Evolutionary conservation across 2,888 invertebrate genomes (phyloP), one percentile per base, ranked within the genome.

Genomic region (Dermolepida albohirtum): DNA sequence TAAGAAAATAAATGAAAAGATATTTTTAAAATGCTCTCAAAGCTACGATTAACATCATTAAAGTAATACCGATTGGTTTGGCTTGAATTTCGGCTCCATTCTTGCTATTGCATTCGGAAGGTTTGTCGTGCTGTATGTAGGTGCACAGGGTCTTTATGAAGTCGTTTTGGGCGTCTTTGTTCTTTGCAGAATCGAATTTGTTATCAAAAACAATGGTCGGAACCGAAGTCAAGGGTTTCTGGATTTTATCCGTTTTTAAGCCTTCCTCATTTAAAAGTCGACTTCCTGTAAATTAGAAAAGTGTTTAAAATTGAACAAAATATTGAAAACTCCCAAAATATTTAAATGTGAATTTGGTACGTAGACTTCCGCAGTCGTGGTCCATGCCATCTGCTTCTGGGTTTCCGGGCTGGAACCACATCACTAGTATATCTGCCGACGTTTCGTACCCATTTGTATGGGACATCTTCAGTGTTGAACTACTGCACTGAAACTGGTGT

Each of bases 161-260:
- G 76, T 90, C 85, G 1, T 79, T 80, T 75, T 87, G 81, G 0
- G 90, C 87, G 41, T 86, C 82, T 0, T 87, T 84, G 68, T 87
- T 89, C 1, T 84, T 80, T 0, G 84, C 84, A 72, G 85, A 83
- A 74, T 89, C 86, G 82, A 84, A 89, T 83, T 86, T 85, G 86
- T 87, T 86, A 72, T 90, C 88, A 75, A 91, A 87, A 10, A 90
- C 86, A 12, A 92, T 81, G 5, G 90, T 90, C 7, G 92, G 92
- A 16, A 92, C 91, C 70, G 87, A 88, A 27, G 80, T 76, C 10
- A 92, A 82, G 0, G 68, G 65, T 11, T 68, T 44, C 22, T 68
- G 65, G 39, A 68, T 29, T 14, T 10, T n/a, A 2, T 52, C 39
- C 6, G 68, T 68, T 17, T 40, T 41, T 16, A 65, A 12, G 8